Conservation (phyloP, 1,140 invertebrate species). For the Sycophila sp. region DNA sequence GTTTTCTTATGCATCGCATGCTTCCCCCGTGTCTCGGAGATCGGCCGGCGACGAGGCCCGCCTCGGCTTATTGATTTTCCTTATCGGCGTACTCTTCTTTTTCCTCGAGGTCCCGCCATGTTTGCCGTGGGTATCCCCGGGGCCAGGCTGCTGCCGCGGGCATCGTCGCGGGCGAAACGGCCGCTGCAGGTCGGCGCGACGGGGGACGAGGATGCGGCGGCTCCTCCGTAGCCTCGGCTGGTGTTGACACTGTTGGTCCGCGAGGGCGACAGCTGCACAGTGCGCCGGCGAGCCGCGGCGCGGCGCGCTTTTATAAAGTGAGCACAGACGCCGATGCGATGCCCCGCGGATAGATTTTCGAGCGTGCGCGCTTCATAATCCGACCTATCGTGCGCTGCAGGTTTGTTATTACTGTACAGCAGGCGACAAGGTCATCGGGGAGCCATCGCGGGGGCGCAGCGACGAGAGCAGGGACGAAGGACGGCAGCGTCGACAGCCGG, state of each 20-base stretch:
- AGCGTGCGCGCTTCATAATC: background rate
- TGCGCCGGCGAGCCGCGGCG: background rate
- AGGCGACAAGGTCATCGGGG: constrained; percentile 9
- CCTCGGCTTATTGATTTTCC: constrained; percentile 26
- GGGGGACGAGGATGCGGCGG: background rate
- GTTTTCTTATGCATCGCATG: constrained; percentile 43
- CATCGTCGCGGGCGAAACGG: background rate
- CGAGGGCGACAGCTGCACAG: background rate
- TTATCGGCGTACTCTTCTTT: background rate
- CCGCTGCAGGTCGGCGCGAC: background rate
- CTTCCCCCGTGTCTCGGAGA: constrained; percentile 27
- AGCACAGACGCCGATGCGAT: too few relatives aligned
- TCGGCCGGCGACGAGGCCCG: background rate
- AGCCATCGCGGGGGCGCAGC: constrained; percentile 16
- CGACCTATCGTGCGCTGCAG: background rate
- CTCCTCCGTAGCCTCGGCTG: background rate
- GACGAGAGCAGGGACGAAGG: too few relatives aligned
- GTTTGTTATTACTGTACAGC: background rate
- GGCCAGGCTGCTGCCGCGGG: too few relatives aligned
- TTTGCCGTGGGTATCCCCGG: background rate
- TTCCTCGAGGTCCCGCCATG: background rate
- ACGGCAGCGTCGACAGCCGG: too few relatives aligned
- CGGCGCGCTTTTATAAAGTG: too few relatives aligned
- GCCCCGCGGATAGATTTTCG: background rate
- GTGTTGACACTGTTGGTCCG: background rate